Base-by-base conservation (phyloP, 2,888 invertebrate genomes). In the Dolomedes plantarius region DNA sequence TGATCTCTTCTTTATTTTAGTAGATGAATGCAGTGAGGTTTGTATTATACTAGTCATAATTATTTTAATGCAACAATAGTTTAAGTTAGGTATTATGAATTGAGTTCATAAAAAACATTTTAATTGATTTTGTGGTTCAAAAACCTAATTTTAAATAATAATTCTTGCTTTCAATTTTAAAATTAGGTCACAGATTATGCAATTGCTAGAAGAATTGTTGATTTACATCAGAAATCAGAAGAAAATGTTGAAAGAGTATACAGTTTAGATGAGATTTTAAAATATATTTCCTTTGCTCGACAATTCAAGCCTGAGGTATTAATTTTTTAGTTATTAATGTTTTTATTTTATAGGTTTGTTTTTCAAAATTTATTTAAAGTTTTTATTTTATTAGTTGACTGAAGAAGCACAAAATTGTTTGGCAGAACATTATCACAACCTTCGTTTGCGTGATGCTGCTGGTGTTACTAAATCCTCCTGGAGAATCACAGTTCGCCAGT, bases 1-100 rank as follows among this genome's bases (percentile, higher is more conserved):
- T 92, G 99, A 99, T 92, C 93, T 99, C 19, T 99, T 99, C 93
- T 99, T 99, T 92, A 97, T 99, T 89, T 93, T 99, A 0, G 96
- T 99, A 0, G 99, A 99, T 91, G 99, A 99, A 91, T 97, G 97
- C 90, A 97, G 96, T 91, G 97, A 97, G 92, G 95, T 94, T 6
- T 23, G 56, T 56, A 16, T n/a, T n/a, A n/a, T n/a, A n/a, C n/a
- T n/a, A n/a, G n/a, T n/a, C n/a, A n/a, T n/a, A n/a, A n/a, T n/a
- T n/a, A n/a, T n/a, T n/a, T n/a, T n/a, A n/a, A n/a, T n/a, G n/a
- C n/a, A n/a, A n/a, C n/a, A n/a, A n/a, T n/a, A n/a, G n/a, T n/a
- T n/a, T n/a, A n/a, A n/a, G n/a, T n/a, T n/a, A n/a, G n/a, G n/a
- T n/a, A n/a, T n/a, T n/a, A n/a, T n/a, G n/a, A n/a, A n/a, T n/a